Evolutionary conservation across 2,888 invertebrate species (phyloP).

Genomic region (Eumacrocentrus americanus): DNA sequence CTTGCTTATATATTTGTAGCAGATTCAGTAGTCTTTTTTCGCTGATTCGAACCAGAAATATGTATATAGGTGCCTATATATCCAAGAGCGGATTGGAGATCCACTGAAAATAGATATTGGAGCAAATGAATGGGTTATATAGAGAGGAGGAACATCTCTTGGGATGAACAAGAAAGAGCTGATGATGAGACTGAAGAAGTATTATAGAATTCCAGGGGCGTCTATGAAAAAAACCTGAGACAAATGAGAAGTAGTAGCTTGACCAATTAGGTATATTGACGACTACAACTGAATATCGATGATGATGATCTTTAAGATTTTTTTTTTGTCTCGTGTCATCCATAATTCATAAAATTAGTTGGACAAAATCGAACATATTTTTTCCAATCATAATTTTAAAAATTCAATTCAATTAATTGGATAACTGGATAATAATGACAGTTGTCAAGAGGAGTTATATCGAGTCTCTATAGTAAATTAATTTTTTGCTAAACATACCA

Average conservation of each 20-base stretch:
- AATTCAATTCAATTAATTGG: no score
- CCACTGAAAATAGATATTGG: constrained; percentile 41
- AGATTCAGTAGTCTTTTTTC: constrained; percentile 28
- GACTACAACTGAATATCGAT: constrained; percentile 8
- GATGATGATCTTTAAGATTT: neutral
- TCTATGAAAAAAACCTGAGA: constrained; percentile 17
- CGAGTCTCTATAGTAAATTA: no score
- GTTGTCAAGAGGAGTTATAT: neutral
- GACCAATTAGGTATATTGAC: constrained; percentile 32
- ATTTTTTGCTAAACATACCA: constrained; percentile 9
- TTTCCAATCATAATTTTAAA: no score
- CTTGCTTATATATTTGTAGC: constrained; percentile 17
- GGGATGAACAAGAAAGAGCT: constrained; percentile 16
- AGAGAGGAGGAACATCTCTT: constrained; percentile 4
- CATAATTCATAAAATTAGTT: constrained; percentile 2
- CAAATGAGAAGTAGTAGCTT: constrained; percentile 18
- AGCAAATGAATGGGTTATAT: constrained; percentile 38
- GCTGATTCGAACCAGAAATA: constrained; percentile 34
- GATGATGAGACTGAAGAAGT: neutral
- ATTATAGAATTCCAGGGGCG: constrained; percentile 4
- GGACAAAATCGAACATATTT: neutral
- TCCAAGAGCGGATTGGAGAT: constrained; percentile 36
- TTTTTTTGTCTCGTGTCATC: neutral
- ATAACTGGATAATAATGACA: no score
- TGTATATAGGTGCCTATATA: no score